phyloP scores from a whole-genome alignment of 2,888 invertebrate genomes.

The Sesia apiformis region DNA sequence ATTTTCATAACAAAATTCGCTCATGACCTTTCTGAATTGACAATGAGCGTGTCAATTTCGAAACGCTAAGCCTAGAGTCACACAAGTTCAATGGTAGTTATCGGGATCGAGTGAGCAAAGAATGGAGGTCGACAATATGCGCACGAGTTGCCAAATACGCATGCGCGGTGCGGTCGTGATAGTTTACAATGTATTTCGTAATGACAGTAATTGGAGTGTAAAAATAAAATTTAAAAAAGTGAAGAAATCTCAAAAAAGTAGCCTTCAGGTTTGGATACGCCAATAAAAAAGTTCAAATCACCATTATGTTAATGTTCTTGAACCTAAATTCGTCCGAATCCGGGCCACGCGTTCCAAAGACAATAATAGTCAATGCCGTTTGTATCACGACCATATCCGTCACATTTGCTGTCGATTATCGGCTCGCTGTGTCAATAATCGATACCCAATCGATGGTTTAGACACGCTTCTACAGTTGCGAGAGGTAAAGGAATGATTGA shows the following conservation, averaged over 20 bases:
- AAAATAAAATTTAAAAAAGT: conserved; percentile 8
- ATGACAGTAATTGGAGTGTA: conserved; percentile 5
- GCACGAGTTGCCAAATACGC: conserved; percentile 4
- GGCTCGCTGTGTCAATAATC: conserved; percentile 41
- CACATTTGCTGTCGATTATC: conserved; percentile 35
- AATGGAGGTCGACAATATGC: neutral
- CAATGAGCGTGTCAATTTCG: conserved; percentile 31
- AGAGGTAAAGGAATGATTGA: neutral
- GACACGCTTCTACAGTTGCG: conserved; percentile 18
- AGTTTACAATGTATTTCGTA: conserved; percentile 11
- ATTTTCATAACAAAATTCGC: conserved; percentile 36
- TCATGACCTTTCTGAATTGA: conserved; percentile 39
- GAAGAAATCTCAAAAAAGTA: conserved; percentile 5
- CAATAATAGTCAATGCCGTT: conserved; percentile 55
- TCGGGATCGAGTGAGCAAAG: neutral
- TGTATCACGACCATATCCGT: conserved; percentile 52
- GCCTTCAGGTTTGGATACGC: conserved; percentile 12
- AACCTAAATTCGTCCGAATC: conserved; percentile 54
- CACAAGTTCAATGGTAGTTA: conserved; percentile 52
- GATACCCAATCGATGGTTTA: conserved; percentile 33
- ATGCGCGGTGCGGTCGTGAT: conserved; percentile 10
- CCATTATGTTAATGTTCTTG: conserved; percentile 33
- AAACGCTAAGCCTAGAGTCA: conserved; percentile 27
- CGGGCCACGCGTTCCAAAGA: conserved; percentile 51
- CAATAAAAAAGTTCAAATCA: conserved; percentile 8